Conservation (phyloP, 1,140 invertebrate genomes). For the Drosophila insularis region DNA sequence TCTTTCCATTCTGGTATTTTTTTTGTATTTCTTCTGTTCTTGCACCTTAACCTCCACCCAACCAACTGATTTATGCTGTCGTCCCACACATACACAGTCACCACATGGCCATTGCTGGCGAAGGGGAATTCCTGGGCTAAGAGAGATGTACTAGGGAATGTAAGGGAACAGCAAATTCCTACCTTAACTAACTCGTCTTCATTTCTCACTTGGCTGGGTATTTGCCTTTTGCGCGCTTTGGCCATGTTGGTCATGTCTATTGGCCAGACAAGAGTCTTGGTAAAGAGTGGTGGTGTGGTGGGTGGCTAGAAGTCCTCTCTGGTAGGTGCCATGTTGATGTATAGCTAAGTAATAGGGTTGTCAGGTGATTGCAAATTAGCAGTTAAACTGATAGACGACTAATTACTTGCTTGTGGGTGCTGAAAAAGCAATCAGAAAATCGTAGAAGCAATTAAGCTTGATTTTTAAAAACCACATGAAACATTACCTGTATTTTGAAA, state of each 20-base stretch:
- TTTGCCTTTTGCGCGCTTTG: constrained; percentile 55
- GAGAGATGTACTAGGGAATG: neutral
- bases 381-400: constrained; percentile 12
- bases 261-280: constrained; percentile 41
- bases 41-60: constrained; percentile 15
- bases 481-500: no score
- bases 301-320: neutral
- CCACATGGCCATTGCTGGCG: neutral
- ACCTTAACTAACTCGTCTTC: constrained; percentile 78
- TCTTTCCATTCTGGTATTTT: neutral
- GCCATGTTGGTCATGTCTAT: constrained; percentile 66
- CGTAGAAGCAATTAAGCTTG: no score
- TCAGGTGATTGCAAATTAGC: constrained; percentile 21
- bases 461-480: neutral
- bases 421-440: no score
- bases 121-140: neutral
- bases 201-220: constrained; percentile 77
- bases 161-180: constrained; percentile 26
- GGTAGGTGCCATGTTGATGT: constrained; percentile 35
- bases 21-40: neutral
- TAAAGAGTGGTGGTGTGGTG: constrained; percentile 30
- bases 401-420: constrained; percentile 4
- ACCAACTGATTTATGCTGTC: constrained; percentile 71
- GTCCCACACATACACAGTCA: constrained; percentile 15
- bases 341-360: constrained; percentile 49